Percentiles rank a stretch among this genome's conserved stretches.
Evolutionary conservation across 1,140 invertebrate genomes (phyloP).

Genomic region (Proales similis): DNA sequence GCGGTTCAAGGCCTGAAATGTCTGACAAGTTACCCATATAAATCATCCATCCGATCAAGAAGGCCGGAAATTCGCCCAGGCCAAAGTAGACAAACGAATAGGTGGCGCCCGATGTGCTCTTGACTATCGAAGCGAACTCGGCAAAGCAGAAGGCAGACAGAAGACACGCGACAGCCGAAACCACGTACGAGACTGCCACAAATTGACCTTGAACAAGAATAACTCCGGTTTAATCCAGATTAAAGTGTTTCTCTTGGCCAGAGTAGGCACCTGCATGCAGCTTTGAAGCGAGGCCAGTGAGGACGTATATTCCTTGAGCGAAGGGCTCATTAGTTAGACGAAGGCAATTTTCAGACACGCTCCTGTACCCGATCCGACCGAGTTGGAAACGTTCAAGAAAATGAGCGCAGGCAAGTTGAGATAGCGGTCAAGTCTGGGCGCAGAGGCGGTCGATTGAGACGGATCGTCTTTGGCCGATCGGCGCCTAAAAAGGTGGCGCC

Average conservation of each 20-base stretch:
- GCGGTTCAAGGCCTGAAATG: neutral
- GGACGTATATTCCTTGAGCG: slow-evolving; percentile 31
- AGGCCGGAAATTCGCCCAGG: slow-evolving; percentile 26
- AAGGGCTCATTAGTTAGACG: no score
- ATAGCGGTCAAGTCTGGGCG: slow-evolving; percentile 11
- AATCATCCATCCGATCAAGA: slow-evolving; percentile 25
- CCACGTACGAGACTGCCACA: slow-evolving; percentile 16
- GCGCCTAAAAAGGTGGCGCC: no score
- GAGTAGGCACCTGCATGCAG: slow-evolving; percentile 20
- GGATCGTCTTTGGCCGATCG: no score
- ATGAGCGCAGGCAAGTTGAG: slow-evolving; percentile 8
- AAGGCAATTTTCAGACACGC: no score
- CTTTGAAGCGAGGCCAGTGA: slow-evolving; percentile 31
- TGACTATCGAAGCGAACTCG: slow-evolving; percentile 23
- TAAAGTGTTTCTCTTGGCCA: no score
- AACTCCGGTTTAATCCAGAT: no score
- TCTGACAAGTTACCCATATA: slow-evolving; percentile 8
- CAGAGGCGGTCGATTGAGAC: no score
- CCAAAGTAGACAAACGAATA: slow-evolving; percentile 34
- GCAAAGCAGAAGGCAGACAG: slow-evolving; percentile 34
- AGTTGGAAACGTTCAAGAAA: slow-evolving; percentile 32
- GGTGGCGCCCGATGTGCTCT: slow-evolving; percentile 11
- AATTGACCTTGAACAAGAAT: no score
- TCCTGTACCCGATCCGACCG: slow-evolving; percentile 31
- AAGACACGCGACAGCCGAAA: slow-evolving; percentile 17